phyloP scores from a whole-genome alignment of 2,888 invertebrate species.

The Latrodectus hesperus region DNA sequence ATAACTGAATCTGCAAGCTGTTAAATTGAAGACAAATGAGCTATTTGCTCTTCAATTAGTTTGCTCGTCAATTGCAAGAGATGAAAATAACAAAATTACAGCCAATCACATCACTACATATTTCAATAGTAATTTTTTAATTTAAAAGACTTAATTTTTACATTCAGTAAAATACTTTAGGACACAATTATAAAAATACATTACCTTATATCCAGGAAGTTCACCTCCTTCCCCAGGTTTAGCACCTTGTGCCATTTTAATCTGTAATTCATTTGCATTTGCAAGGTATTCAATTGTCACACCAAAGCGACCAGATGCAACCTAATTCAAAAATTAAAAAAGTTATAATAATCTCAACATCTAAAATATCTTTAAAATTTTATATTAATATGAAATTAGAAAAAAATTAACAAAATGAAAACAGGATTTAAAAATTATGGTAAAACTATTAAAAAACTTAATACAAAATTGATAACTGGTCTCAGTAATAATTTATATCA shows the following conservation, averaged over 20 bases:
- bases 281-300: constrained; percentile 98
- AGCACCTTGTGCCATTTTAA: constrained; percentile 99
- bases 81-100: too few relatives aligned
- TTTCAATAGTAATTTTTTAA: too few relatives aligned
- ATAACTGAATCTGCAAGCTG: too few relatives aligned
- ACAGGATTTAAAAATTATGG: background rate
- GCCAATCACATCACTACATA: too few relatives aligned
- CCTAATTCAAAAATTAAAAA: constrained; percentile 75
- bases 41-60: too few relatives aligned
- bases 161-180: too few relatives aligned
- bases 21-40: too few relatives aligned
- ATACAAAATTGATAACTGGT: too few relatives aligned
- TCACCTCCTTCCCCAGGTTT: constrained; percentile 99
- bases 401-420: background rate
- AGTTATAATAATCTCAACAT: background rate
- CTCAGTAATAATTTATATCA: too few relatives aligned
- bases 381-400: background rate
- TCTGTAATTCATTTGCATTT: constrained; percentile 98
- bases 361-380: background rate
- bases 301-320: constrained; percentile 98
- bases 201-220: constrained; percentile 87
- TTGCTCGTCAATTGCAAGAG: too few relatives aligned
- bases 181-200: too few relatives aligned
- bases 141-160: too few relatives aligned
- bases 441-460: background rate